These are phyloP conservation scores for Dunckerocampus dactyliophorus DNA, from an alignment of 2,113 vertebrate species.

Conservation along the genomic window DNA sequence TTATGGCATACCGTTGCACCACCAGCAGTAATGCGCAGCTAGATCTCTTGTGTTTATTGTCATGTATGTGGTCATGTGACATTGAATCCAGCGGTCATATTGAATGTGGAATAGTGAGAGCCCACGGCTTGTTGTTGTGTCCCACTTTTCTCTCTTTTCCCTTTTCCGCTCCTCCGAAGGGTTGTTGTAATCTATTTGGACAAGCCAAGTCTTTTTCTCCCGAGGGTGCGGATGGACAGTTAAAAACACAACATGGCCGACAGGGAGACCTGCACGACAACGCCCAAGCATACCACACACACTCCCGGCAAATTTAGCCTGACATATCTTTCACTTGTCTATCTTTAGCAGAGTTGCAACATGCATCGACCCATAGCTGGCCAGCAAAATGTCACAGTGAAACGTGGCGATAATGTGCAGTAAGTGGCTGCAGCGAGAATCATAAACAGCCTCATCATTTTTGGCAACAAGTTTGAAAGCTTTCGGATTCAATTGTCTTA, in stretches of 20 bases:
- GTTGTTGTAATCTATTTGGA: slow-evolving; percentile 58
- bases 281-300: slow-evolving; percentile 37
- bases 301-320: slow-evolving; percentile 38
- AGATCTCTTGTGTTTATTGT: not conserved
- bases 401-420: slow-evolving; percentile 6
- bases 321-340: slow-evolving; percentile 45
- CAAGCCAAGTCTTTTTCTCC: slow-evolving; percentile 43
- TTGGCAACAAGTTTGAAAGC: not conserved
- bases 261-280: slow-evolving; percentile 5
- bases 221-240: slow-evolving; percentile 43
- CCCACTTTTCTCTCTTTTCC: slow-evolving; percentile 47
- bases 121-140: slow-evolving; percentile 50
- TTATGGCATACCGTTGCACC: too few relatives aligned
- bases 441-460: slow-evolving; percentile 1
- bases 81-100: slow-evolving; percentile 35
- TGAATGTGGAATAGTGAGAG: slow-evolving; percentile 32
- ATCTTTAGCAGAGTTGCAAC: slow-evolving; percentile 59
- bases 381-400: slow-evolving; percentile 58
- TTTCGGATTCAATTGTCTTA: slow-evolving; percentile 2
- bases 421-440: not conserved
- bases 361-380: slow-evolving; percentile 36
- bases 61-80: slow-evolving; percentile 15
- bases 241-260: slow-evolving; percentile 51
- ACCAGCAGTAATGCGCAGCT: not conserved
- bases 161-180: slow-evolving; percentile 36